Evolutionary conservation across 2,797 vertebrate genomes (phyloP).

Genomic region (Melanotaenia nigrans): DNA sequence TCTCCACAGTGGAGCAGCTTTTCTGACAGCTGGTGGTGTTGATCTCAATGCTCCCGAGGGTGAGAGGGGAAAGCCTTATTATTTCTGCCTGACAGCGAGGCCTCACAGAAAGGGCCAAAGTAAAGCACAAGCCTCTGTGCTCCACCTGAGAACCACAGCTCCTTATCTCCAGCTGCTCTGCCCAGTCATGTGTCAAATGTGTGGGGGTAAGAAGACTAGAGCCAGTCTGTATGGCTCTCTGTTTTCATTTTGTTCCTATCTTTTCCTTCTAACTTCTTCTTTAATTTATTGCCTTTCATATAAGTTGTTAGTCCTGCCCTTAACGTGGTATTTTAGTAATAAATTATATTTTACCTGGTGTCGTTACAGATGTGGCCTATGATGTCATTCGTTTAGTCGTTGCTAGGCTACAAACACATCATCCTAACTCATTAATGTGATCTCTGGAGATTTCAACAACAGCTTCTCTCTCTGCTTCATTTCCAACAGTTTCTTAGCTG

Average conservation of each 20-base stretch:
- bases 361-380: neutral
- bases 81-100: conserved; percentile 79
- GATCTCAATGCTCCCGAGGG: conserved; percentile 70
- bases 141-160: conserved; percentile 72
- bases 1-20: conserved; percentile 67
- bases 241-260: conserved; percentile 20
- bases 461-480: neutral
- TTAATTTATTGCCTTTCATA: conserved; percentile 4
- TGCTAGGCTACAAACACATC: neutral
- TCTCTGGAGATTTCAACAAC: neutral
- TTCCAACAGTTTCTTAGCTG: neutral
- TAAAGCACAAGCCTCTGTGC: conserved; percentile 53
- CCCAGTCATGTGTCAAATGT: conserved; percentile 79
- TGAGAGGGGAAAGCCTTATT: conserved; percentile 73
- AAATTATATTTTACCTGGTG: neutral
- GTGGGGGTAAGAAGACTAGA: conserved; percentile 60
- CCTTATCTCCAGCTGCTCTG: conserved; percentile 74
- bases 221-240: conserved; percentile 61
- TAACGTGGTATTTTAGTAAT: neutral
- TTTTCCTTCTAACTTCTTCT: conserved; percentile 8
- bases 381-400: neutral
- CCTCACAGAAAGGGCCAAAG: conserved; percentile 71
- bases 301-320: neutral
- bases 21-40: conserved; percentile 73
- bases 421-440: neutral